phyloP scores from a whole-genome alignment of 2,113 vertebrate species.

The Corvus moneduloides region DNA sequence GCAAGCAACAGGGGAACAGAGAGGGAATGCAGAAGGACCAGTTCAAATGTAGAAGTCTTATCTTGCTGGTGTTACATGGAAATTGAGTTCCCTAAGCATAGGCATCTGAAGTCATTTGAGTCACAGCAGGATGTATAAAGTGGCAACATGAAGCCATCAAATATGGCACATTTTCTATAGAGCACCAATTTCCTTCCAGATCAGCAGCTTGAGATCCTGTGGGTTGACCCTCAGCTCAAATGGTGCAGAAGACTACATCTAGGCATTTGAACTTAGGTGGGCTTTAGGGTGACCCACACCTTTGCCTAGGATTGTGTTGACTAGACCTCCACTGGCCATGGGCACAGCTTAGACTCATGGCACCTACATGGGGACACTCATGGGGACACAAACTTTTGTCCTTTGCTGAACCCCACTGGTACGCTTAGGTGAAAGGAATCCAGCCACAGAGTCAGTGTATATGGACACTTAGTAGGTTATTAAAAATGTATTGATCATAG shows the following conservation, averaged over 20 bases:
- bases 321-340: neutral
- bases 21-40: neutral
- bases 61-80: neutral
- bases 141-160: neutral
- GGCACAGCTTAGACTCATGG: neutral
- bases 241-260: neutral
- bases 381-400: neutral
- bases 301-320: neutral
- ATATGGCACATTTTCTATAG: neutral
- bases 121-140: neutral
- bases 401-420: neutral
- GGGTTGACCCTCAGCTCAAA: neutral
- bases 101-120: neutral
- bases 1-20: neutral
- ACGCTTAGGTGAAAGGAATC: neutral
- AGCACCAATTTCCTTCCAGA: neutral
- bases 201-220: neutral
- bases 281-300: neutral
- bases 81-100: neutral
- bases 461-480: neutral
- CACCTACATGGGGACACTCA: neutral
- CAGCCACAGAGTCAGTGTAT: neutral
- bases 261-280: neutral
- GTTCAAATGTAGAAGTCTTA: neutral
- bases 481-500: neutral